A percentile compares a stretch with the other conserved stretches of the same genome.
Conservation (phyloP, 1,140 invertebrate species). For the Aphelinus certus region DNA sequence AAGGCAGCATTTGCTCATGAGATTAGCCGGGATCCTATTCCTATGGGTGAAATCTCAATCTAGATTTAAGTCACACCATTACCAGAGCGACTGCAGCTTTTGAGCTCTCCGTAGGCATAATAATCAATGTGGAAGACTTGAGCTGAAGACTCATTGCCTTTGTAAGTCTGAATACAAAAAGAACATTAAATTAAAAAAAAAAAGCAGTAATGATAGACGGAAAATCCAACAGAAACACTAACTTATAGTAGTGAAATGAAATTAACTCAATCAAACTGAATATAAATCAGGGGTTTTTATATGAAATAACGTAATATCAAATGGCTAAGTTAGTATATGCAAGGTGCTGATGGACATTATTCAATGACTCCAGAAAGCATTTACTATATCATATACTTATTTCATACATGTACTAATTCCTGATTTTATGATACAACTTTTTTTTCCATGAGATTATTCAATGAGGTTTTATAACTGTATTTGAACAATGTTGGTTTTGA, state of each 20-base stretch:
- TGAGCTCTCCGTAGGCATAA: constrained; percentile 45
- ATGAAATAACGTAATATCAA: neutral
- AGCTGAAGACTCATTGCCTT: constrained; percentile 51
- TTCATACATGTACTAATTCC: no score
- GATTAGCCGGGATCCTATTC: constrained; percentile 34
- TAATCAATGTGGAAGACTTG: constrained; percentile 48
- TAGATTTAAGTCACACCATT: constrained; percentile 44
- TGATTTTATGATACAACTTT: no score
- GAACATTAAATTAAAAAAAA: constrained; percentile 34
- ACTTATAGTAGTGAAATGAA: neutral
- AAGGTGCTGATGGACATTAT: no score
- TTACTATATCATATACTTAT: no score
- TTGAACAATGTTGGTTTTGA: no score
- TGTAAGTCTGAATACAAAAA: constrained; percentile 50
- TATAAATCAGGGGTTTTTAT: constrained; percentile 26
- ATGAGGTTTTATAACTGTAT: no score
- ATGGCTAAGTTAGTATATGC: no score
- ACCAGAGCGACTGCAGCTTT: constrained; percentile 46
- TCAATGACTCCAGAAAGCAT: no score
- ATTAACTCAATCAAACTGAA: neutral
- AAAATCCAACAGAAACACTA: constrained; percentile 4
- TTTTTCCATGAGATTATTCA: no score
- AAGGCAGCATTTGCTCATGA: constrained; percentile 42
- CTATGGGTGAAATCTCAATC: constrained; percentile 37
- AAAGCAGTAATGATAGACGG: constrained; percentile 4